phyloP scores from a whole-genome alignment of 2,797 vertebrate species.

The Fistularia tabacaria region DNA sequence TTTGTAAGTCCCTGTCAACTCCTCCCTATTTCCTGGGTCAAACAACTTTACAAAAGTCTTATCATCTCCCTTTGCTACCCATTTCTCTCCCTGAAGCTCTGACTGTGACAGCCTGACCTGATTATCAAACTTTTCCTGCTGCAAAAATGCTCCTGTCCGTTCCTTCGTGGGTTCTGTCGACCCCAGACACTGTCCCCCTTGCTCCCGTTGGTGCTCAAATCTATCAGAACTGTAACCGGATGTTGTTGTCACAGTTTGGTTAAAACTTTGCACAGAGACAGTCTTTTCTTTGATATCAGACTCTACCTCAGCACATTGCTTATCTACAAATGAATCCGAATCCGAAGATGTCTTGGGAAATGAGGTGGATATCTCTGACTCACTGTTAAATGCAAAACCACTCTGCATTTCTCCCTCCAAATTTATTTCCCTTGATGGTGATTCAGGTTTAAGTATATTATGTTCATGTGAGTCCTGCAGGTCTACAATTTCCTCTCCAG shows the following conservation, averaged over 20 bases:
- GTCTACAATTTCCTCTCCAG: slow-evolving; percentile 32
- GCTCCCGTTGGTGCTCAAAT: too few relatives aligned
- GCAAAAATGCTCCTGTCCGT: slow-evolving; percentile 33
- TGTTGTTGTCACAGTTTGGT: slow-evolving; percentile 23
- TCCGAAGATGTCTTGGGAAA: slow-evolving; percentile 17
- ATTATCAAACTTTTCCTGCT: slow-evolving; percentile 10
- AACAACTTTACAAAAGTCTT: slow-evolving; percentile 29
- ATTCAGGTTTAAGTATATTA: slow-evolving; percentile 29
- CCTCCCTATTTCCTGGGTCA: slow-evolving; percentile 28
- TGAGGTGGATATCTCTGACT: slow-evolving; percentile 6
- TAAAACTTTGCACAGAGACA: slow-evolving; percentile 14
- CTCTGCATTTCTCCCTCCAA: slow-evolving; percentile 22
- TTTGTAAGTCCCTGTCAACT: slow-evolving; percentile 28
- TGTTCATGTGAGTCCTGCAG: slow-evolving; percentile 24
- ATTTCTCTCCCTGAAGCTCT: slow-evolving; percentile 3
- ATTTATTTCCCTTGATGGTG: slow-evolving; percentile 20
- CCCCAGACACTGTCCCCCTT: too few relatives aligned
- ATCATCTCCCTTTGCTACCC: not conserved
- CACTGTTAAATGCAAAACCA: slow-evolving; percentile 14
- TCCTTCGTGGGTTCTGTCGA: slow-evolving; percentile 26
- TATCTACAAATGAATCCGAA: slow-evolving; percentile 21
- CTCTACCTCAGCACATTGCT: slow-evolving; percentile 15
- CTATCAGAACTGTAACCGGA: too few relatives aligned
- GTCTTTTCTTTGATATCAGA: slow-evolving; percentile 21
- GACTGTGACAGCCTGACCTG: slow-evolving; percentile 9